Conservation (phyloP, 2,797 vertebrate species). For the Phrynocephalus guinanensis region DNA sequence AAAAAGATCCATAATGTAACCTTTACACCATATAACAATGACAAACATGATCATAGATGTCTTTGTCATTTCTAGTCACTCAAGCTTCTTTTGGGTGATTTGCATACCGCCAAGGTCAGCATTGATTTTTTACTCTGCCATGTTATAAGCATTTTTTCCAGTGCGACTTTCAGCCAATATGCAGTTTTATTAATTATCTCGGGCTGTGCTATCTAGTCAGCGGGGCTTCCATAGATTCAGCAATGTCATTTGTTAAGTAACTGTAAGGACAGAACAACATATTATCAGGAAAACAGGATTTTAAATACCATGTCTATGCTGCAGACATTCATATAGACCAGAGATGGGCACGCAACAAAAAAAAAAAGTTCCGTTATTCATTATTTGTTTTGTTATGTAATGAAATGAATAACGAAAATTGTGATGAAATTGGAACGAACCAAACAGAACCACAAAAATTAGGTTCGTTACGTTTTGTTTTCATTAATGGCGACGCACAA, state of each 20-base stretch:
- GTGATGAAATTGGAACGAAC: no score
- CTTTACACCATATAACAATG: background rate
- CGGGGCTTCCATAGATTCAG: slow-evolving; percentile 13
- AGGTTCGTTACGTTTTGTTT: no score
- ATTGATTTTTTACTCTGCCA: slow-evolving; percentile 23
- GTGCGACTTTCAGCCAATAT: slow-evolving; percentile 9
- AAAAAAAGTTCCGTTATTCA: no score
- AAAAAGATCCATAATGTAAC: background rate
- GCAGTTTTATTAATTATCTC: slow-evolving; percentile 17
- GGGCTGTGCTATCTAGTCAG: background rate
- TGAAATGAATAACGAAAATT: no score
- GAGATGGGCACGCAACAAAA: no score
- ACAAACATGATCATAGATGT: background rate
- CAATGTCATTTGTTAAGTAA: slow-evolving; percentile 2
- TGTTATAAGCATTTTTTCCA: slow-evolving; percentile 35
- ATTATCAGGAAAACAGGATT: background rate
- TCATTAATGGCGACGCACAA: no score
- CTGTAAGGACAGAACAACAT: background rate
- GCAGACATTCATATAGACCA: background rate
- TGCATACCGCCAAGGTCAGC: background rate
- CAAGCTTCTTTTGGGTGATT: slow-evolving; percentile 19
- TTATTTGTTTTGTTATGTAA: no score
- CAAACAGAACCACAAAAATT: no score
- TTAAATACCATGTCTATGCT: background rate
- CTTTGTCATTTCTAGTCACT: background rate